Conservation (phyloP, 92 coral and sea anemone species). For the Siderastrea siderea region DNA sequence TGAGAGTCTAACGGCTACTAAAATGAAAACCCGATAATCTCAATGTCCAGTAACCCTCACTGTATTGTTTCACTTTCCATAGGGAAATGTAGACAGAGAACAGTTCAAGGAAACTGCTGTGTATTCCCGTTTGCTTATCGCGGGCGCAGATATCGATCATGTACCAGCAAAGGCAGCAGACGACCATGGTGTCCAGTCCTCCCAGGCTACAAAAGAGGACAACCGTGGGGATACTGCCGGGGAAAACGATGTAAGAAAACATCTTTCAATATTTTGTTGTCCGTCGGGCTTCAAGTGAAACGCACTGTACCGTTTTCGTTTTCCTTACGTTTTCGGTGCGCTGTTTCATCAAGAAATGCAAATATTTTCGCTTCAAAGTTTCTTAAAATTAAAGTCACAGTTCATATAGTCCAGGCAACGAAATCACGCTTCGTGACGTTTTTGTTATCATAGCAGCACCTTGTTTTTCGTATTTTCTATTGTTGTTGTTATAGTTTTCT, state of each 20-base stretch:
- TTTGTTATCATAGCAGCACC: too few relatives aligned
- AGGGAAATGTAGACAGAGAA: conserved; percentile 27
- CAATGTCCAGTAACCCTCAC: background rate
- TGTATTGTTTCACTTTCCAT: background rate
- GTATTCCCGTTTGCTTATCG: conserved; percentile 42
- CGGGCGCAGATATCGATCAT: conserved; percentile 21
- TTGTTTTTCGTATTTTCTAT: too few relatives aligned
- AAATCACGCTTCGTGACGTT: too few relatives aligned
- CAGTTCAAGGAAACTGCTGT: conserved; percentile 29
- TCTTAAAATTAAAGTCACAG: too few relatives aligned
- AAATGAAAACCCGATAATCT: background rate
- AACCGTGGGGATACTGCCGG: conserved; percentile 48
- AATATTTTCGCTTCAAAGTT: too few relatives aligned
- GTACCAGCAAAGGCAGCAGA: conserved; percentile 8
- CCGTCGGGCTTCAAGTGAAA: background rate
- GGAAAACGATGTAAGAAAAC: conserved; percentile 30
- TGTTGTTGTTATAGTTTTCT: too few relatives aligned
- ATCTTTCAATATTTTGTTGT: background rate
- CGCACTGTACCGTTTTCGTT: background rate
- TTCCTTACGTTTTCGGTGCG: background rate
- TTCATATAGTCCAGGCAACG: too few relatives aligned
- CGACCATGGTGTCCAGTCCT: conserved; percentile 27
- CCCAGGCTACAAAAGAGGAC: conserved; percentile 20
- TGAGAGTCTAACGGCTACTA: background rate
- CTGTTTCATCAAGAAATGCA: background rate